Percentiles rank a stretch among this genome's conserved stretches.
phyloP scores from a whole-genome alignment of 2,888 invertebrate species.

The Drosophila prolongata region DNA sequence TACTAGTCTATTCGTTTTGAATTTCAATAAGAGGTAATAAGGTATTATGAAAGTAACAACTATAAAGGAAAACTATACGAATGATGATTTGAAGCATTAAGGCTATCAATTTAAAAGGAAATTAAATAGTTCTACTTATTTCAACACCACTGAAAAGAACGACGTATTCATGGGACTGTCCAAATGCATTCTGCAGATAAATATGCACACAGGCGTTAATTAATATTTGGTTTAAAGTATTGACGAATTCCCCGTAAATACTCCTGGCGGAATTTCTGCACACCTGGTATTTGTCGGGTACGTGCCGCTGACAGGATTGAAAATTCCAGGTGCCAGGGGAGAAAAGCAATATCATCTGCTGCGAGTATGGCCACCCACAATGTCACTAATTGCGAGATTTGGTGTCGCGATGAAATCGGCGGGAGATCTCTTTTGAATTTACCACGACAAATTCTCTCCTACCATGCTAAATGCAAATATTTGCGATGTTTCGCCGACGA shows the following conservation, averaged over 20 bases:
- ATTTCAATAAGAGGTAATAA: too few species aligned
- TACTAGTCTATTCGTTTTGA: too few species aligned
- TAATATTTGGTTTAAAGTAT: not conserved
- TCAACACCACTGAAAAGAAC: too few species aligned
- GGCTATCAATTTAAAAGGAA: too few species aligned
- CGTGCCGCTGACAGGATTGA: constrained; percentile 21
- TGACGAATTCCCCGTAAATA: constrained; percentile 8
- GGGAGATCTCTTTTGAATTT: constrained; percentile 50
- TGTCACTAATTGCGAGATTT: constrained; percentile 48
- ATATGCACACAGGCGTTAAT: not conserved
- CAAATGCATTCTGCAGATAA: too few species aligned
- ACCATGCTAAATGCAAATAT: constrained; percentile 69
- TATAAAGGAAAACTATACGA: too few species aligned
- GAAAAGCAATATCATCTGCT: constrained; percentile 12
- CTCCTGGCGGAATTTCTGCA: not conserved
- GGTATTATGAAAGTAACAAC: too few species aligned
- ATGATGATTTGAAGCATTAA: too few species aligned
- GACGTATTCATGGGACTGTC: too few species aligned
- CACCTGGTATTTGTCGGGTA: constrained; percentile 1
- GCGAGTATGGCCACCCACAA: constrained; percentile 8
- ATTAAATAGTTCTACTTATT: too few species aligned
- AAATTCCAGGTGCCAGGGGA: constrained; percentile 1
- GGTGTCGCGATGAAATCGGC: constrained; percentile 31
- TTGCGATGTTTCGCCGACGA: constrained; percentile 44
- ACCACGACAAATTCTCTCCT: constrained; percentile 16